Evolutionary conservation across 2,113 vertebrate species (phyloP).

Genomic region (Seriola dumerili): DNA sequence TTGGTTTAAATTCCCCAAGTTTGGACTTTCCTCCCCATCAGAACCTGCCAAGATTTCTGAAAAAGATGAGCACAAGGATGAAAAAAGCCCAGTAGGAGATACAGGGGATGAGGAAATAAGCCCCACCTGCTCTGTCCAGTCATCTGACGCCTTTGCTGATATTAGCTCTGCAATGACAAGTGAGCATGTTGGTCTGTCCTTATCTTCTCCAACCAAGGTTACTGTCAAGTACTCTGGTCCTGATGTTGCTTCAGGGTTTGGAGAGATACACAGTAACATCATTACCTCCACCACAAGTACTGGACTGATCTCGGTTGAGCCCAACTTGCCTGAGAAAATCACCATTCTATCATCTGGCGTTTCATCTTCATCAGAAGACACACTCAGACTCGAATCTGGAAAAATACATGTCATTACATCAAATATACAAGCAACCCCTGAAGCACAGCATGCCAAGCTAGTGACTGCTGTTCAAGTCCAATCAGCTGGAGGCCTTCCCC

Average conservation of each 20-base stretch:
- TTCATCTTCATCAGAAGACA: constrained; percentile 82
- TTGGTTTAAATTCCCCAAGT: constrained; percentile 83
- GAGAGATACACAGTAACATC: constrained; percentile 72
- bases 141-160: constrained; percentile 86
- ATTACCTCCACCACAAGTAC: constrained; percentile 80
- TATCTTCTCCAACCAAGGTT: constrained; percentile 81
- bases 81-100: constrained; percentile 62
- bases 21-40: constrained; percentile 78
- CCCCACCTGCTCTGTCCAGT: constrained; percentile 77
- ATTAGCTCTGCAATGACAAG: constrained; percentile 82
- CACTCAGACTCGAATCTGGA: constrained; percentile 74
- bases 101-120: constrained; percentile 75
- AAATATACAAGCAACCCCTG: constrained; percentile 80
- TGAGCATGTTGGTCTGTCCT: constrained; percentile 69
- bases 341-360: constrained; percentile 78
- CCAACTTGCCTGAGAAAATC: constrained; percentile 82
- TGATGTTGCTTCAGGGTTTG: constrained; percentile 35
- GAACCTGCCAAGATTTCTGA: constrained; percentile 63
- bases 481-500: constrained; percentile 38
- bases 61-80: constrained; percentile 40
- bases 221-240: constrained; percentile 82
- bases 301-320: constrained; percentile 78
- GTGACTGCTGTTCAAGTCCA: constrained; percentile 70
- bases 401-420: constrained; percentile 81
- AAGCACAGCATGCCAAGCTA: constrained; percentile 73